Evolutionary conservation across 1,140 invertebrate species (phyloP), one percentile per base, ranked within the genome.

Genomic region (Zaprionus lachaisei): DNA sequence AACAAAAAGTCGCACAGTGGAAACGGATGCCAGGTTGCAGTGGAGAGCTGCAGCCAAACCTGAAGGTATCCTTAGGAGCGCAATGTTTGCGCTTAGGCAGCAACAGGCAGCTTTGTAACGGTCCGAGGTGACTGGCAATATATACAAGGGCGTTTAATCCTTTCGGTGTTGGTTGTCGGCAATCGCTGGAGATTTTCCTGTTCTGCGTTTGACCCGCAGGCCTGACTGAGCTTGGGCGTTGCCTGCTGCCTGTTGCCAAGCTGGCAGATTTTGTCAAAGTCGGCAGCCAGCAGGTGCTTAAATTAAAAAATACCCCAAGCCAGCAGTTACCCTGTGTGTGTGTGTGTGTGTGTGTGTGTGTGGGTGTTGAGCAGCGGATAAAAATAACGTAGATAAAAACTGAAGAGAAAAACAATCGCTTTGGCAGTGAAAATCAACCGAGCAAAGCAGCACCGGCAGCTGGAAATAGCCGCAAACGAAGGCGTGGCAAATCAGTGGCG

Each of bases 241-340:
- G 61, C 7, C 28, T 28, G 28, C 6, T 31, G 28, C 68, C 73
- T 58, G 54, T 47, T 41, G 62, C 65, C 65, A 65, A 67, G 41
- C 9, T 34, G n/a, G n/a, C 41, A 76, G 56, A 68, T 78, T 81
- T 84, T 81, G 79, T 81, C 78, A 80, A 76, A 64, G 75, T 31
- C 6, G 31, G 20, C 20, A 47, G 28, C 20, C 56, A 51, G 41
- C 82, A 72, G 79, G 70, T 79, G 83, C 65, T 77, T 77, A 81
- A 81, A 84, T 84, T 58, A 83, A 72, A 80, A 72, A 65, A 51
- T 51, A 51, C 0, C 20, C 20, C 47, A 22, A 51, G 17, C 17
- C 17, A 12, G 20, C 20, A 51, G 20, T 24, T 51, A 24, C 47
- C 5, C 3, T 22, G 20, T 49, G 47, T 22, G 17, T 49, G 20